phyloP scores from a whole-genome alignment of 2,888 invertebrate species.

The Acleris cristana region DNA sequence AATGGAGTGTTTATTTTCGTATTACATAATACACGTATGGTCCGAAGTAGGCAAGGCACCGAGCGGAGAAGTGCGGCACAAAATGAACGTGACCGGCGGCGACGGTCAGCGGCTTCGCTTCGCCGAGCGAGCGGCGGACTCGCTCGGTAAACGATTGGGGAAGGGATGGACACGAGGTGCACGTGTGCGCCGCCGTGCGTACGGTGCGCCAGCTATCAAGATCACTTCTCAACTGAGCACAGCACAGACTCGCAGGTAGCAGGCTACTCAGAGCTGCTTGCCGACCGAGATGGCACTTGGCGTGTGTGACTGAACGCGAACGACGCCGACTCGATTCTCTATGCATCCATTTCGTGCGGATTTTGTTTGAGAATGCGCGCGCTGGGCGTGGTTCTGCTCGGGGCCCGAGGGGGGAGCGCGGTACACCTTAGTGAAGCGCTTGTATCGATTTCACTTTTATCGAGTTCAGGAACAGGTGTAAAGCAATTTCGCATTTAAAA shows the following conservation, averaged over 20 bases:
- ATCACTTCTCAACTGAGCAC: conserved; percentile 71
- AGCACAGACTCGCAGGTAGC: conserved; percentile 41
- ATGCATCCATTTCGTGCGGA: conserved; percentile 71
- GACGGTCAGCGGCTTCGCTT: conserved; percentile 35
- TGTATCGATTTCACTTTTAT: conserved; percentile 60
- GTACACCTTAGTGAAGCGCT: conserved; percentile 62
- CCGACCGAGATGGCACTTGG: conserved; percentile 51
- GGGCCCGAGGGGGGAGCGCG: conserved; percentile 70
- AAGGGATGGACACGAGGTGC: conserved; percentile 63
- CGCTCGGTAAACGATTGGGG: conserved; percentile 56
- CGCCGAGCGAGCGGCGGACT: conserved; percentile 56
- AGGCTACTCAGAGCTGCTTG: conserved; percentile 32
- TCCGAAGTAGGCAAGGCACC: conserved; percentile 48
- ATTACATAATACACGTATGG: conserved; percentile 66
- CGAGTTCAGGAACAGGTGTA: conserved; percentile 41
- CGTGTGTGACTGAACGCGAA: conserved; percentile 69
- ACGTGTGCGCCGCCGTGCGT: conserved; percentile 73
- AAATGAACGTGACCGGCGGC: conserved; percentile 38
- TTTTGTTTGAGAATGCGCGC: conserved; percentile 76
- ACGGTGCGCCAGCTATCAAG: conserved; percentile 68
- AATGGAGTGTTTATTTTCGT: conserved; percentile 62
- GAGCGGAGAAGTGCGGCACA: conserved; percentile 41
- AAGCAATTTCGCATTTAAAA: too few relatives aligned
- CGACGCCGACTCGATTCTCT: conserved; percentile 62
- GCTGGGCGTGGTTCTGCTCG: conserved; percentile 72